Evolutionary conservation across 2,113 vertebrate genomes (phyloP).

Genomic region (Callochromis pleurospilus): DNA sequence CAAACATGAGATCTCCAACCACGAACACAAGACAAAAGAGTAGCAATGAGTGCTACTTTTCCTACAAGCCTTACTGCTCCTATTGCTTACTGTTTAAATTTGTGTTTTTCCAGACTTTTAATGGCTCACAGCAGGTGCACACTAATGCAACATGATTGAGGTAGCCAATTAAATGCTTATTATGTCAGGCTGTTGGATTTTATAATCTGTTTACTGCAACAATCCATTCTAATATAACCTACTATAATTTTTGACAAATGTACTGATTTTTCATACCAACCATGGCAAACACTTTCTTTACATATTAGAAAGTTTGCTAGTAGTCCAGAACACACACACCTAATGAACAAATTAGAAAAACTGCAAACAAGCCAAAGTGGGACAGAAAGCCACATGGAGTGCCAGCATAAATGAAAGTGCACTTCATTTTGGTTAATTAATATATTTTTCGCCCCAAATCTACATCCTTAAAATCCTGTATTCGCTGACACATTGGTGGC

Average conservation of each 20-base stretch:
- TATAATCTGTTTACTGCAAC: background rate
- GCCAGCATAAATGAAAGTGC: background rate
- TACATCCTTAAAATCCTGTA: background rate
- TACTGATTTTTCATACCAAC: background rate
- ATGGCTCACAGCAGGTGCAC: background rate
- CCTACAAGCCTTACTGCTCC: background rate
- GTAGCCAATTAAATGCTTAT: background rate
- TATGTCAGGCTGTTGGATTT: background rate
- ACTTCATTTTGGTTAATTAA: background rate
- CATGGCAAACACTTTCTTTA: background rate
- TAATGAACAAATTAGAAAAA: background rate
- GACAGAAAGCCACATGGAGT: background rate
- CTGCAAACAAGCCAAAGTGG: background rate
- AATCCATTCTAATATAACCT: background rate
- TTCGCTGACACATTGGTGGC: conserved; percentile 10
- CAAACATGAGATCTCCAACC: background rate
- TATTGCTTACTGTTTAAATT: background rate
- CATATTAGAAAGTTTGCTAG: background rate
- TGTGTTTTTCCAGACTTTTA: background rate
- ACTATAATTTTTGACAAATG: background rate
- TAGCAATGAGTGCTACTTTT: background rate
- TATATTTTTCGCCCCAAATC: background rate
- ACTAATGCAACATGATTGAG: background rate
- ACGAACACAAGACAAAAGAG: background rate
- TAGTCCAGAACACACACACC: background rate